A percentile compares a stretch with the other conserved stretches of the same genome.
These are phyloP conservation scores for Corapipo altera DNA, from an alignment of 2,113 vertebrate genomes.

Conservation along the genomic window DNA sequence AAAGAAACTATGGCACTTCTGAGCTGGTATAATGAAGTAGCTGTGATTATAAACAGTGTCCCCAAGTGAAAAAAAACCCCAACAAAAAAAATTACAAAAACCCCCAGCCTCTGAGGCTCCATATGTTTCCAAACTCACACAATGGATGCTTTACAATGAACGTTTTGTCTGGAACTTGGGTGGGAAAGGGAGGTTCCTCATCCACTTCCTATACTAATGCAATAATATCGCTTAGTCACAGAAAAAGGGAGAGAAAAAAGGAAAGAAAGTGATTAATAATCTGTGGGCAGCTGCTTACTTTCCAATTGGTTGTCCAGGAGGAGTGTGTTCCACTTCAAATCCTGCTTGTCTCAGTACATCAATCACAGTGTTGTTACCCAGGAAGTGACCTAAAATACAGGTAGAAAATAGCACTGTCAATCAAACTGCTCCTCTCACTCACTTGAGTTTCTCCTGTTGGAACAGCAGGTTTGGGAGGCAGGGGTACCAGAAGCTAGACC, in stretches of 20 bases:
- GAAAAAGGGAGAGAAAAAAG: slow-evolving; percentile 21
- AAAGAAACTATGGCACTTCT: not conserved
- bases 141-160: not conserved
- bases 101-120: not conserved
- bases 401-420: slow-evolving; percentile 57
- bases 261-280: slow-evolving; percentile 11
- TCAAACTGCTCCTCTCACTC: slow-evolving; percentile 25
- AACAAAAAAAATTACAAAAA: not conserved
- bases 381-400: slow-evolving; percentile 90
- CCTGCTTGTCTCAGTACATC: slow-evolving; percentile 93
- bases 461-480: not conserved
- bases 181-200: not conserved
- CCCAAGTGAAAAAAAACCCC: not conserved
- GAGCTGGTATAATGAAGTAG: not conserved
- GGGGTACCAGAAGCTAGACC: not conserved
- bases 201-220: not conserved
- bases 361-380: slow-evolving; percentile 97
- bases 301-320: slow-evolving; percentile 81
- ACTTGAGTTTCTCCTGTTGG: not conserved
- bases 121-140: not conserved
- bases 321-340: slow-evolving; percentile 90
- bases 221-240: slow-evolving; percentile 4
- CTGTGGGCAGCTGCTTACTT: slow-evolving; percentile 78
- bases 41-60: not conserved
- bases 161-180: not conserved